phyloP scores from a whole-genome alignment of 2,113 vertebrate genomes.

The Sus scrofa region T2T-Sscrofa CM000813.6:27846501-27847000 shows the following conservation, averaged over 20 bases:
- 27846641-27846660: background rate
- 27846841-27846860: background rate
- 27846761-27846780: background rate
- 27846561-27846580: background rate
- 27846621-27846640: background rate
- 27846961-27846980: background rate
- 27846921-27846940: background rate
- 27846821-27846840: background rate
- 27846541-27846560: slow-evolving; percentile 6
- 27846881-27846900: background rate
- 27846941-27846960: background rate
- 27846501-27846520: background rate
- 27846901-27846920: slow-evolving; percentile 3
- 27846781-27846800: background rate
- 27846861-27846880: slow-evolving; percentile 4
- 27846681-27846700: background rate
- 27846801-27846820: background rate
- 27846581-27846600: background rate
- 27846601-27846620: background rate
- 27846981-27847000: background rate
- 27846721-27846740: background rate
- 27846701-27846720: no score
- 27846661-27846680: background rate
- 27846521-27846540: slow-evolving; percentile 4
- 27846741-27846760: background rate